Evolutionary conservation across 2,113 vertebrate genomes (phyloP), one percentile per base, ranked within the genome.

Genomic region (Scomber scombrus): DNA sequence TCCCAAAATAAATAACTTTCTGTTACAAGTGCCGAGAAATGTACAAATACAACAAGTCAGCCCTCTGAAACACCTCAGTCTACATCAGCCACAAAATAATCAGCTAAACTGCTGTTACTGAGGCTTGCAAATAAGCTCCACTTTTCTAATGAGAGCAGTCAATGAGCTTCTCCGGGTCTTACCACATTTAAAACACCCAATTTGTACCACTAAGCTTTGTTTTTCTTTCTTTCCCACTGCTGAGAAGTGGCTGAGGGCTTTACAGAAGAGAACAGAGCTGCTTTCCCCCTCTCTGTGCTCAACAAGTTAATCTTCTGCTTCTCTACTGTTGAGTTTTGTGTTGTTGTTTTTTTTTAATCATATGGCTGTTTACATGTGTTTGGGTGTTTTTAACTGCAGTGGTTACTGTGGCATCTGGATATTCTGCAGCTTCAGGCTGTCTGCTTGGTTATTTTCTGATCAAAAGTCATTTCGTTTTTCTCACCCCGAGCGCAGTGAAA

Each of bases 101-200:
- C 70, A 43, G 57, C 23, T 73, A 14, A 65, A 78, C 8, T 57
- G 19, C 55, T 21, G 19, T 40, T 47, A 18, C 71, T 29, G 46
- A 69, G 52, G n/a, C 60, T 26, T 16, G 45, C 60, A 78, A 62
- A 71, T 46, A 26, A 26, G 26, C 65, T 45, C 23, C 11, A 15
- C 46, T 61, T 60, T 55, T 49, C 69, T 74, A 64, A 68, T 47
- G 61, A 21, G 46, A 63, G 50, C 60, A 76, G 63, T 62, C 65
- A 75, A 46, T 62, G 26, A 77, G 51, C 49, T 57, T 73, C 43
- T 80, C 5, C 64, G 56, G 26, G 16, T 71, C 58, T 78, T 46
- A 78, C 75, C 87, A 80, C 78, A 89, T 82, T 85, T 75, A 9
- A 87, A 78, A 78, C 65, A 58, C 13, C 46, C 49, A 54, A 63